Evolutionary conservation across 2,113 vertebrate genomes (phyloP).

Genomic region (Hylia prasina): DNA sequence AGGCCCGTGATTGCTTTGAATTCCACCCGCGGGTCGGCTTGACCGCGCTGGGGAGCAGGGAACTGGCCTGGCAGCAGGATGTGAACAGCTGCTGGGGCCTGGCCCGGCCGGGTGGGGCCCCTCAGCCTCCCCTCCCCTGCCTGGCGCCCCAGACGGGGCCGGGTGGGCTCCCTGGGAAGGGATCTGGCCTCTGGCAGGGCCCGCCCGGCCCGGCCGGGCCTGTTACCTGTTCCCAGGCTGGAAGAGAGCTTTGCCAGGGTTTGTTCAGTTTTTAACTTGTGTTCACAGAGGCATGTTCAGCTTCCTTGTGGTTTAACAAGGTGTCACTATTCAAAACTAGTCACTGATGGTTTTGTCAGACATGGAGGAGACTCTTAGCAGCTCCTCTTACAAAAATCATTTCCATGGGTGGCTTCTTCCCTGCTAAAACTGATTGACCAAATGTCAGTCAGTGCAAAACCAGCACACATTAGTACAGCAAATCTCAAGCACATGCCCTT

Average conservation of each 20-base stretch:
- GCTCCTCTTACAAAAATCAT: neutral
- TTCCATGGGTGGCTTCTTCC: neutral
- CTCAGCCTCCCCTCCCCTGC: no score
- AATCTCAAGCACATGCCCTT: neutral
- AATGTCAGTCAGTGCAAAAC: neutral
- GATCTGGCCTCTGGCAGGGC: neutral
- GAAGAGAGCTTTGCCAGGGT: neutral
- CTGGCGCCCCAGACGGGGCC: neutral
- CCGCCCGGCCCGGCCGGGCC: no score
- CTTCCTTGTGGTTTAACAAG: neutral
- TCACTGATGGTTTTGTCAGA: neutral
- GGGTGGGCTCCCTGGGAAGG: accelerated
- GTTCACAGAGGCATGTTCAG: neutral
- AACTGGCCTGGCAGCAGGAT: no score
- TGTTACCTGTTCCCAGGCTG: neutral
- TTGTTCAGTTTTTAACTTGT: neutral
- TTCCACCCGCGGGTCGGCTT: no score
- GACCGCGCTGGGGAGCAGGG: no score
- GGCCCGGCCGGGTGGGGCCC: no score
- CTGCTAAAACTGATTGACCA: no score
- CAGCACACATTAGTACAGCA: neutral
- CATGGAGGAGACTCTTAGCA: neutral
- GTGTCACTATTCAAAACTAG: neutral
- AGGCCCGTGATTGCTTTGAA: no score
- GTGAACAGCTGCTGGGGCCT: neutral